Evolutionary conservation across 2,888 invertebrate species (phyloP).

Genomic region (Melitaea athalia): DNA sequence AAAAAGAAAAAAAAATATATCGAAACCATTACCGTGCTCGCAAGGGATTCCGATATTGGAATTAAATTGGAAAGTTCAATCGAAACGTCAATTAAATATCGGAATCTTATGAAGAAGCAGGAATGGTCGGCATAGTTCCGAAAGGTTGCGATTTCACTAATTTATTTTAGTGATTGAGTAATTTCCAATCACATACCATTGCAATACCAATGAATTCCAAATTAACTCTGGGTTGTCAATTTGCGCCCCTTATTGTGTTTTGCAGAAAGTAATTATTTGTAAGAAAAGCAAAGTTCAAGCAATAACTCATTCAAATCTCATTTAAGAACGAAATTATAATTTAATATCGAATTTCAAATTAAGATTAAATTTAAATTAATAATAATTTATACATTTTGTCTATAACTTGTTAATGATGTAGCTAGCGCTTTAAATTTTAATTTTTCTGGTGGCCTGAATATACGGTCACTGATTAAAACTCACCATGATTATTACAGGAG

Average conservation of each 20-base stretch:
- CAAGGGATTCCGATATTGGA: constrained; percentile 43
- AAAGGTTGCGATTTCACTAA: constrained; percentile 1
- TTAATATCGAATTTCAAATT: too few relatives aligned
- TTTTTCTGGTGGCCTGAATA: too few relatives aligned
- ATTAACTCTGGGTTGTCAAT: not conserved
- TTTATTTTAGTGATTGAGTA: constrained; percentile 11
- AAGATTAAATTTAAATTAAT: too few relatives aligned
- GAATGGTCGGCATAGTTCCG: constrained; percentile 10
- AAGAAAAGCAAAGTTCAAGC: too few relatives aligned
- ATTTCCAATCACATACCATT: not conserved
- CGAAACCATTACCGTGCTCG: constrained; percentile 22
- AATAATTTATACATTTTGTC: too few relatives aligned
- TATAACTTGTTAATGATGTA: too few relatives aligned
- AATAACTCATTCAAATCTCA: too few relatives aligned
- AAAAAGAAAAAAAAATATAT: not conserved
- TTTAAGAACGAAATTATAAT: too few relatives aligned
- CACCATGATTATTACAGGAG: too few relatives aligned
- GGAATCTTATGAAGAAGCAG: constrained; percentile 49
- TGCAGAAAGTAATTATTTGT: not conserved
- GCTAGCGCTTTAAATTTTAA: too few relatives aligned
- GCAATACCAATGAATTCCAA: not conserved
- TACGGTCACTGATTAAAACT: too few relatives aligned
- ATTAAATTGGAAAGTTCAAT: constrained; percentile 60
- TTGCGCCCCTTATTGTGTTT: not conserved
- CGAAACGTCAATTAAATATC: constrained; percentile 59